Base-by-base conservation (phyloP, 2,888 invertebrate genomes). In the Listrodromus nycthemerus region DNA sequence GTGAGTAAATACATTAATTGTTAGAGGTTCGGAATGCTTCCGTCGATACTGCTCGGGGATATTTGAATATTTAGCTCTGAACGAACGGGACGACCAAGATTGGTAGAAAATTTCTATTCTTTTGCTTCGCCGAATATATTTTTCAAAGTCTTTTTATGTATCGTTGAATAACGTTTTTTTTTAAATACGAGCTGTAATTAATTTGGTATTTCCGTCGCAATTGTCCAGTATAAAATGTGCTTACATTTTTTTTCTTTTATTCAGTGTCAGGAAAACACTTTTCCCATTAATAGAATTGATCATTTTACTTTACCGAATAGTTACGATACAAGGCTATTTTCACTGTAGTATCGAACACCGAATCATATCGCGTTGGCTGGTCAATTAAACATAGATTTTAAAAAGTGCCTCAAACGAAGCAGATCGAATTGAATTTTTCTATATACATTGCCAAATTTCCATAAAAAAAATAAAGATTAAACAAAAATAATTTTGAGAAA, bases 291-390 rank as follows among this genome's bases (percentile, higher is more conserved):
- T 58, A 27, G 10, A 27, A 58, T 58, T 16, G 13, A 58, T 4
- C 13, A 8, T 16, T 24, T 24, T 37, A 37, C 2, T 50, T 33
- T 63, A 13, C 4, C 33, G 13, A 8, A 4, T 21, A 63, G 61
- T 30, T 50, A 63, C 3, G 58, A 48, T 65, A 63, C 4, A 16
- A 30, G 21, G 13, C 13, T 48, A 33, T 27, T n/a, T n/a, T n/a
- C n/a, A n/a, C n/a, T n/a, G n/a, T n/a, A n/a, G n/a, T n/a, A 37
- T 70, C 48, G 52, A 71, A 63, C 19, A 61, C 19, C 79, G 82
- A 82, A 45, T 84, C 82, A 80, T n/a, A n/a, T 73, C 19, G 66
- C 4, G 6, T 16, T 4, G 7, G 41, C 7, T 50, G 61, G 2
- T 55, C 6, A 21, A 55, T 13, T 37, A 16, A 70, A 45, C 1